phyloP scores from a whole-genome alignment of 2,797 vertebrate species.

The Semotilus atromaculatus region DNA sequence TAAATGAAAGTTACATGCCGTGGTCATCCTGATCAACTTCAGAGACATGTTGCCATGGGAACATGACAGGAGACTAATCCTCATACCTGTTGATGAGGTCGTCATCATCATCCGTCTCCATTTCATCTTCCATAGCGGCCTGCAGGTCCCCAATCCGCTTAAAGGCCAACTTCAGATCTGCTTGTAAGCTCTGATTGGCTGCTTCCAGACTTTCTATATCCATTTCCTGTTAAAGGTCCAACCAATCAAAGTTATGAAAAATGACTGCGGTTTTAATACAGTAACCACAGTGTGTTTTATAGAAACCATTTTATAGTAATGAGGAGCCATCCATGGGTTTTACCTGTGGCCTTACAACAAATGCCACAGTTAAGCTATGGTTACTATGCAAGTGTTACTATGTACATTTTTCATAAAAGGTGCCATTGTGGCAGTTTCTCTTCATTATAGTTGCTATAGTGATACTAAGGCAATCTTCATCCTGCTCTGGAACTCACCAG shows the following conservation, averaged over 20 bases:
- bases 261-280: background rate
- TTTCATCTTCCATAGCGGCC: slow-evolving; percentile 97
- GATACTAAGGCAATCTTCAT: background rate
- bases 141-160: slow-evolving; percentile 98
- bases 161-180: slow-evolving; percentile 96
- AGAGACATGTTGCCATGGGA: slow-evolving; percentile 16
- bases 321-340: background rate
- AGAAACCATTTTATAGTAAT: background rate
- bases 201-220: slow-evolving; percentile 97
- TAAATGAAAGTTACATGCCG: background rate
- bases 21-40: slow-evolving; percentile 18
- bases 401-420: background rate
- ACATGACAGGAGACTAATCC: slow-evolving; percentile 2
- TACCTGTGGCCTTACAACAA: background rate
- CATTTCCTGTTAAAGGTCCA: slow-evolving; percentile 85
- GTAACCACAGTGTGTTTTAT: background rate
- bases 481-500: slow-evolving; percentile 78
- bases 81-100: slow-evolving; percentile 94
- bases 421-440: background rate
- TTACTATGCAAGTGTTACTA: background rate
- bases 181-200: slow-evolving; percentile 97
- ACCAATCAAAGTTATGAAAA: slow-evolving; percentile 10
- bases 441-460: background rate
- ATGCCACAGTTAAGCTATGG: background rate
- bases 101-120: slow-evolving; percentile 97